A percentile compares a stretch with the other conserved stretches of the same genome.
Evolutionary conservation across 2,888 invertebrate species (phyloP).

Genomic region (Reticulitermes lucifugus): DNA sequence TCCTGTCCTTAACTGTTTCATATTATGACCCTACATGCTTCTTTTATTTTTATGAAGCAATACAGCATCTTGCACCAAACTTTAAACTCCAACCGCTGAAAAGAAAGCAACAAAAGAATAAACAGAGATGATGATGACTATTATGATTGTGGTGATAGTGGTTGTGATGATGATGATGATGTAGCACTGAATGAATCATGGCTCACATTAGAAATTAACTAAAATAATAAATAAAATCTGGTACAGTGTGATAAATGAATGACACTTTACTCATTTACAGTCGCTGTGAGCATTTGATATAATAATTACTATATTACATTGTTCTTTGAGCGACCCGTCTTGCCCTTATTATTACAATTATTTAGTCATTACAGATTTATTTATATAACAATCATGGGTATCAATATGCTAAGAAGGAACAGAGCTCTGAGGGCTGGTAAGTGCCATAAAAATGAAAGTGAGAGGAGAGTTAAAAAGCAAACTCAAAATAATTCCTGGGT

Average conservation of each 20-base stretch:
- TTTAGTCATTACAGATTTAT: conserved; percentile 50
- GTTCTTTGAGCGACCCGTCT: conserved; percentile 51
- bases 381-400: conserved; percentile 50
- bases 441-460: neutral
- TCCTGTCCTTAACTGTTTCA: neutral
- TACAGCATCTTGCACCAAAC: neutral
- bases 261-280: conserved; percentile 50
- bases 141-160: neutral
- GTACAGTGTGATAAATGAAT: conserved; percentile 42
- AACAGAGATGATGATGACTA: neutral
- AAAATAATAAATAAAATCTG: conserved; percentile 4
- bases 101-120: neutral
- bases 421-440: neutral
- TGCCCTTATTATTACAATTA: conserved; percentile 52
- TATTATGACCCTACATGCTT: neutral
- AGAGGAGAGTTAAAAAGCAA: neutral
- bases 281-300: conserved; percentile 52
- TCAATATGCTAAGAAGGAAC: conserved; percentile 7
- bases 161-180: neutral
- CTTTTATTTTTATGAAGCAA: neutral
- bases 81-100: neutral
- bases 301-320: conserved; percentile 52
- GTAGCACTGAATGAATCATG: neutral
- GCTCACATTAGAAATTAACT: neutral
- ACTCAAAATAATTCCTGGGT: neutral